Conservation (phyloP, 2,888 invertebrate species). For the Phyllotreta cruciferae region DNA sequence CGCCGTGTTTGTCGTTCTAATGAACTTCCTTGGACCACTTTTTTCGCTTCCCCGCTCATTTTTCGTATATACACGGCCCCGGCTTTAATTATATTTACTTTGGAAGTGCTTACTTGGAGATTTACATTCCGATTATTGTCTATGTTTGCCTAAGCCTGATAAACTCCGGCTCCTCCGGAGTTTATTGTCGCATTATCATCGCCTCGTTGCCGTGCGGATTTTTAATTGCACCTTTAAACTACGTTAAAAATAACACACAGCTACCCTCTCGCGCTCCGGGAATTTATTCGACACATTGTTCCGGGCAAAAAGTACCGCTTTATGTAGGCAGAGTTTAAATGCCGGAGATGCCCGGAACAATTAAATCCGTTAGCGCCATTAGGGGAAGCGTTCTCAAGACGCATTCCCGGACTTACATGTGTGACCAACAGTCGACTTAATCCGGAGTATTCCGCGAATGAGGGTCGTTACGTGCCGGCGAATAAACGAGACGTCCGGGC, state of each 20-base stretch:
- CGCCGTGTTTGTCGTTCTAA: constrained; percentile 43
- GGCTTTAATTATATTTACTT: constrained; percentile 47
- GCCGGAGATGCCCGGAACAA: constrained; percentile 52
- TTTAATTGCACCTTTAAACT: constrained; percentile 22
- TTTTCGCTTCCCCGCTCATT: constrained; percentile 32
- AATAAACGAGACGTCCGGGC: constrained; percentile 8
- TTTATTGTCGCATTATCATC: constrained; percentile 36
- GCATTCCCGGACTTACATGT: constrained; percentile 24
- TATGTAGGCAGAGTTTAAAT: constrained; percentile 31
- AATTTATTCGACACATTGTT: too few species aligned
- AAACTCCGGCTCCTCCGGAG: constrained; percentile 46
- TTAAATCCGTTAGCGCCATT: constrained; percentile 55
- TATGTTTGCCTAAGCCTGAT: constrained; percentile 46
- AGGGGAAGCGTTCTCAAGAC: constrained; percentile 49
- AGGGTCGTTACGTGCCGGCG: constrained; percentile 8
- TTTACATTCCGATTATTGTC: constrained; percentile 48
- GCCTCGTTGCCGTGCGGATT: constrained; percentile 6
- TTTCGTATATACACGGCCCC: background rate
- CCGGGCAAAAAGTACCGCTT: too few species aligned
- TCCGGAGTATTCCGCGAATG: constrained; percentile 26
- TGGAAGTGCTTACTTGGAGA: constrained; percentile 44
- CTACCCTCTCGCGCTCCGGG: too few species aligned
- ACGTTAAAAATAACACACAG: constrained; percentile 4
- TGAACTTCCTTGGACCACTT: constrained; percentile 43
- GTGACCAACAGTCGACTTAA: constrained; percentile 30